Evolutionary conservation across 2,113 vertebrate genomes (phyloP).

Genomic region (Saguinus imperator): DNA sequence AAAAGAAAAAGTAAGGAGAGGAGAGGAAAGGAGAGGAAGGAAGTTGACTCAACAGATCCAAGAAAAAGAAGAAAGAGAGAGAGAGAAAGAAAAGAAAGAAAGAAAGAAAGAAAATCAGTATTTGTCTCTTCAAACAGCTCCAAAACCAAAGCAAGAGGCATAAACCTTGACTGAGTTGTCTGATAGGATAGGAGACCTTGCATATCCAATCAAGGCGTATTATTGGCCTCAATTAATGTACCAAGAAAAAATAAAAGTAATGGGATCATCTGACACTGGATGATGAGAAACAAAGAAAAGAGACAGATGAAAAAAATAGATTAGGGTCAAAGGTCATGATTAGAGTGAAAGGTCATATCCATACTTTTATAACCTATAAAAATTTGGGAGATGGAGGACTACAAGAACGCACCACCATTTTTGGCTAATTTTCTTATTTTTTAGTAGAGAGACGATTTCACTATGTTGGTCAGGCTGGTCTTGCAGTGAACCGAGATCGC

Average conservation of each 20-base stretch:
- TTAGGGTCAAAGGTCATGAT: not conserved
- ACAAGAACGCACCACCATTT: too few species aligned
- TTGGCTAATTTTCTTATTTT: too few species aligned
- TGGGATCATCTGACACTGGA: not conserved
- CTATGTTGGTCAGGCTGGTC: too few species aligned
- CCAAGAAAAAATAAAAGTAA: not conserved
- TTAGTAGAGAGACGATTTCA: too few species aligned
- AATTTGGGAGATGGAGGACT: too few species aligned
- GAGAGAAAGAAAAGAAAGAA: too few species aligned
- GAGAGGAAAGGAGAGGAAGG: not conserved
- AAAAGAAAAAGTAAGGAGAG: not conserved
- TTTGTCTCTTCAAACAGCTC: not conserved
- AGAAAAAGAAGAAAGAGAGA: too few species aligned
- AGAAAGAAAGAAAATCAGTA: too few species aligned
- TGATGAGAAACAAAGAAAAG: not conserved
- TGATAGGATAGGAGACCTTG: not conserved
- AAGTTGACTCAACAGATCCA: too few species aligned
- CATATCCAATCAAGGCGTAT: not conserved
- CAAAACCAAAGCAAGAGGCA: not conserved
- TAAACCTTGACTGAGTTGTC: not conserved
- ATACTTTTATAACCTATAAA: not conserved
- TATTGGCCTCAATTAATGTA: not conserved
- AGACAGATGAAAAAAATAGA: not conserved
- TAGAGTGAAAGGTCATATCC: too few species aligned
- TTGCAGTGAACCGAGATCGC: accelerated